Evolutionary conservation across 2,888 invertebrate genomes (phyloP), one percentile per base, ranked within the genome.

Genomic region (Adineta ricciae): DNA sequence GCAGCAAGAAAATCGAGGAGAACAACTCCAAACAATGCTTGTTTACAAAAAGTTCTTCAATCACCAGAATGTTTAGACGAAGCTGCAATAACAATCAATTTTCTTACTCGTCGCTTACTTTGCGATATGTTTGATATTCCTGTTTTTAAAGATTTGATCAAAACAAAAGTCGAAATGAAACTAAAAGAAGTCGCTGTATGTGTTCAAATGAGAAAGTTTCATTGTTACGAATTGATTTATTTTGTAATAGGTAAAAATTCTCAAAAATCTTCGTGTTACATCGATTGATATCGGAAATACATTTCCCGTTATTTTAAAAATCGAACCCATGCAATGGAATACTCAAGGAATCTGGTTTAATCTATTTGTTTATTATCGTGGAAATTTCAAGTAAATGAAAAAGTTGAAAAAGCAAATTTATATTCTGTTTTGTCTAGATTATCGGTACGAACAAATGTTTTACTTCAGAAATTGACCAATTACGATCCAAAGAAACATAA

Each of bases 61-160:
- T 36, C 78, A 78, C 24, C 78, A 9, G 78, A 78, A 41, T 78
- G 78, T 41, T 41, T 78, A 41, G 78, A 78, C 16, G 78, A 78
- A 78, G n/a, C 78, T 38, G 78, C 78, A 24, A 78, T 78, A 41
- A 78, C 78, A 41, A 32, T 78, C 8, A 78, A 78, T 78, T 78
- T 78, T n/a, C 36, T 78, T 36, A n/a, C 41, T 5, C 78, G 78
- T n/a, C 41, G 78, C 24, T 41, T 78, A 41, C n/a, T 78, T 24
- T 78, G 78, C 38, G 78, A 78, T 78, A 78, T 78, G 78, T 78
- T 78, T 78, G 24, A 78, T 41, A 41, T 24, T 21, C 36, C 36
- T 4, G 41, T 78, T n/a, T 78, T 78, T 41, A 78, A 38, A 78
- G 41, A 78, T 78, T 38, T 41, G 41, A 36, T 78, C 14, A 78